Percentiles rank a stretch among this genome's conserved stretches.
Conservation (phyloP, 2,797 vertebrate species). For the Vespertilio murinus region DNA sequence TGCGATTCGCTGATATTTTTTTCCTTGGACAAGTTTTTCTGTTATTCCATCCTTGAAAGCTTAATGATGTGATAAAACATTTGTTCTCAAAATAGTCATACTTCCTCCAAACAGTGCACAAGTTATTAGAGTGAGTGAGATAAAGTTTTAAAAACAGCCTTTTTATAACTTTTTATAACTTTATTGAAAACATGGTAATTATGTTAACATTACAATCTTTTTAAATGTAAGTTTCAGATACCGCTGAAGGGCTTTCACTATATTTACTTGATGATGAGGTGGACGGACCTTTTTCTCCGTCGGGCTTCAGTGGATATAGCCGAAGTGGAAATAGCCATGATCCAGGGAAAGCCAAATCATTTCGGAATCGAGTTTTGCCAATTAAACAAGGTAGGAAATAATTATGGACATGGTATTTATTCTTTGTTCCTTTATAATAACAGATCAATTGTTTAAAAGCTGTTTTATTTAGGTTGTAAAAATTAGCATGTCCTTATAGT, state of each 20-base stretch:
- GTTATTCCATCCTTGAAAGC: constrained; percentile 4
- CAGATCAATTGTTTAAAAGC: constrained; percentile 36
- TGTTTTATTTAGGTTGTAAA: constrained; percentile 1
- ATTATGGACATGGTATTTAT: not conserved
- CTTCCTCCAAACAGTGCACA: not conserved
- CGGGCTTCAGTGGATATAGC: constrained; percentile 86
- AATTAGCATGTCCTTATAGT: not conserved
- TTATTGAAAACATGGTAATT: constrained; percentile 33
- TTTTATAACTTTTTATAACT: constrained; percentile 29
- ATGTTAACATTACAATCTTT: constrained; percentile 46
- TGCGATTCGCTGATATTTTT: no score
- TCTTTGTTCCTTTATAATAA: not conserved
- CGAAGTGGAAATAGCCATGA: constrained; percentile 80
- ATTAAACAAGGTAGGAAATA: constrained; percentile 85
- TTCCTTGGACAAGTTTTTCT: constrained; percentile 8
- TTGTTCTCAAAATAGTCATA: constrained; percentile 36
- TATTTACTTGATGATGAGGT: constrained; percentile 87
- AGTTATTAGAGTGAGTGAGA: not conserved
- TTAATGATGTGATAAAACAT: constrained; percentile 26
- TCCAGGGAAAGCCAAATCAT: constrained; percentile 82
- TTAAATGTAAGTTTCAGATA: constrained; percentile 87
- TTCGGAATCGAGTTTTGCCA: constrained; percentile 87
- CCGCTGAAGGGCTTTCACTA: constrained; percentile 85
- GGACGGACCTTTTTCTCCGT: constrained; percentile 89
- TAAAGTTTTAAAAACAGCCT: constrained; percentile 33